Evolutionary conservation across 2,797 vertebrate genomes (phyloP).

Genomic region (Telmatherina bonti): DNA sequence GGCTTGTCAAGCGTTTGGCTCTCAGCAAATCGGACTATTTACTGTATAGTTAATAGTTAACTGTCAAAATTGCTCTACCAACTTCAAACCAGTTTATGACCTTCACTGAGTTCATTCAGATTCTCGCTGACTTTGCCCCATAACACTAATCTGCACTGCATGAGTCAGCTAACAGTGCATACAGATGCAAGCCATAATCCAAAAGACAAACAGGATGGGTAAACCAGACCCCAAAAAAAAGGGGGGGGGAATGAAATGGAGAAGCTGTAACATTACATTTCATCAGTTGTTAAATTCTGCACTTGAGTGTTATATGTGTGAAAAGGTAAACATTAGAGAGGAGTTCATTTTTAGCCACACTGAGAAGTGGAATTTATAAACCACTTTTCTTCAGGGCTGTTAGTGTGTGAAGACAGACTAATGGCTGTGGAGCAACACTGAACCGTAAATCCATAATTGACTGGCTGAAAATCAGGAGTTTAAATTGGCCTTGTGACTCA

Average conservation of each 20-base stretch:
- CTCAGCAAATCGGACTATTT: conserved; percentile 59
- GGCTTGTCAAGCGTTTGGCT: conserved; percentile 53
- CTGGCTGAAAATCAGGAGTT: conserved; percentile 55
- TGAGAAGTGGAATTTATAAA: conserved; percentile 45
- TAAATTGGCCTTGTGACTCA: conserved; percentile 67
- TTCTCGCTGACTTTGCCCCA: conserved; percentile 77
- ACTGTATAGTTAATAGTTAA: conserved; percentile 70
- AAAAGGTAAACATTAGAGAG: conserved; percentile 51
- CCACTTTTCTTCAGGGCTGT: conserved; percentile 15
- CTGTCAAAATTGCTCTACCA: conserved; percentile 73
- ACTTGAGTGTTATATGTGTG: conserved; percentile 28
- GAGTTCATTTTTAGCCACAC: conserved; percentile 40
- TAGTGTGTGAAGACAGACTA: conserved; percentile 40
- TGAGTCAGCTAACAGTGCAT: conserved; percentile 71
- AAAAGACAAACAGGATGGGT: conserved; percentile 61
- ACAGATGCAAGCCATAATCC: conserved; percentile 64
- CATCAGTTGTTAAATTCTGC: conserved; percentile 21
- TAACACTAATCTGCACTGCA: conserved; percentile 73
- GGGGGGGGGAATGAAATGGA: not conserved
- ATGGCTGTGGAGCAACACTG: conserved; percentile 29
- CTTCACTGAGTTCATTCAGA: conserved; percentile 71
- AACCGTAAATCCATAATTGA: conserved; percentile 61
- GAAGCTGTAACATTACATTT: conserved; percentile 27
- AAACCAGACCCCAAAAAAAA: conserved; percentile 18
- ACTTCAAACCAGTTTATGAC: conserved; percentile 77